Base-by-base conservation (phyloP, 1,140 invertebrate genomes). In the Drosophila tsacasi region DNA sequence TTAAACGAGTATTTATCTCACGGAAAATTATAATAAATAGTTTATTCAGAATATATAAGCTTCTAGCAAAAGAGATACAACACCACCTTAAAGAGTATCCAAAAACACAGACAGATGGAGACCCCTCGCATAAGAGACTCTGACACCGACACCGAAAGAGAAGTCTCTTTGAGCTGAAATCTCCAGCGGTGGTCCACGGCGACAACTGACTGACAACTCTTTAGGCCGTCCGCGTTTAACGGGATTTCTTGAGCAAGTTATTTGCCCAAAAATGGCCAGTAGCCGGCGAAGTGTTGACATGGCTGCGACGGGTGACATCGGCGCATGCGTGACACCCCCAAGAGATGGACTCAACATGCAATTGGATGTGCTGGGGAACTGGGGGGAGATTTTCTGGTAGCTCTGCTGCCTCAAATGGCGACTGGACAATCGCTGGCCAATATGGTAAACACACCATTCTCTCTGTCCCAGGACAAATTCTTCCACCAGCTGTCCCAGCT, bases 161-260 rank as follows among this genome's bases (percentile, higher is more conserved):
- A 35, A 19, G 21, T 52, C 46, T 54, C 60, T 63, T 54, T 25
- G 30, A 55, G 47, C 60, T 63, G 60, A 55, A 32, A 61, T 55
- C 82, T 59, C 68, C 82, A 79, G 63, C 83, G 83, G 83, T 87
- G 83, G 83, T 87, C 83, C 64, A 44, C 27, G 61, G 61, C 81
- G 80, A 87, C 84, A 89, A 87, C 77, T 90, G 85, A 78, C 61
- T 89, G 84, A 89, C 84, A 89, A 89, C 84, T 89, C 84, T 89
- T 87, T 87, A 87, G 81, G 59, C 69, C 52, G 57, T 79, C 54
- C 52, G n/a, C 58, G 35, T 44, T 44, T 75, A 76, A 74, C 73
- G 73, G 71, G 59, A 74, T 77, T 69, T 74, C 71, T 66, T 65
- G 73, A 84, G 84, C 84, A 89, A 87, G 84, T 83, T 80, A 89